Conservation (phyloP, 2,797 vertebrate species). For the Poecile montanus region DNA sequence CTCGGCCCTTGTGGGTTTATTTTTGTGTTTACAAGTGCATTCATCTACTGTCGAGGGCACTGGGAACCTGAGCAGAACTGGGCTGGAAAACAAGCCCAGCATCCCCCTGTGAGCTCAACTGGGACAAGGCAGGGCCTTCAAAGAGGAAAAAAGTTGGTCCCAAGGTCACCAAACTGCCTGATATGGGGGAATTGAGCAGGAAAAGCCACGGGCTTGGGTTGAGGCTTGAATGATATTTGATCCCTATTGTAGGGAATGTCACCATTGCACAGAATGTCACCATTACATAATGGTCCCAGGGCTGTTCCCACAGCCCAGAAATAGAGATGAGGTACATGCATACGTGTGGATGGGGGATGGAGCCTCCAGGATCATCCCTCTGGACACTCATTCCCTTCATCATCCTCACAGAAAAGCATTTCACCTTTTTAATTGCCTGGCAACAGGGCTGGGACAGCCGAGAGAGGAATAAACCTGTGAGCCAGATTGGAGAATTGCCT, state of each 20-base stretch:
- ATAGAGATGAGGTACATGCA: not conserved
- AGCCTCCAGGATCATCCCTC: not conserved
- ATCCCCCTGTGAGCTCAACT: not conserved
- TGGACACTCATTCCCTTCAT: not conserved
- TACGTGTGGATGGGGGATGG: not conserved
- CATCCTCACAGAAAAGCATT: not conserved
- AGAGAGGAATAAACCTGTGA: not conserved
- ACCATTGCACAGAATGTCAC: not conserved
- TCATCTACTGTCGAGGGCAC: not conserved
- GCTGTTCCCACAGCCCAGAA: not conserved
- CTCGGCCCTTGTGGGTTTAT: conserved; percentile 43
- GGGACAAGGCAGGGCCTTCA: not conserved
- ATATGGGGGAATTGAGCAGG: not conserved
- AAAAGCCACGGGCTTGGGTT: not conserved
- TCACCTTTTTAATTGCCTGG: not conserved
- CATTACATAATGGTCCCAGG: not conserved
- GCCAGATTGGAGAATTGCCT: not conserved
- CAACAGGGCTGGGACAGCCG: not conserved
- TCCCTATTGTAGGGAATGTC: not conserved
- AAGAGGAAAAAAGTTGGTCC: not conserved
- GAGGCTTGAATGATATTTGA: not conserved
- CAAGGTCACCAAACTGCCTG: not conserved
- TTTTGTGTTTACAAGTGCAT: conserved; percentile 66
- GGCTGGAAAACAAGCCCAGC: not conserved
- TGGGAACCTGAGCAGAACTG: not conserved